A percentile compares a stretch with the other conserved stretches of the same genome.
Evolutionary conservation across 2,797 vertebrate species (phyloP).

Genomic region (Pangasius larnaudii): DNA sequence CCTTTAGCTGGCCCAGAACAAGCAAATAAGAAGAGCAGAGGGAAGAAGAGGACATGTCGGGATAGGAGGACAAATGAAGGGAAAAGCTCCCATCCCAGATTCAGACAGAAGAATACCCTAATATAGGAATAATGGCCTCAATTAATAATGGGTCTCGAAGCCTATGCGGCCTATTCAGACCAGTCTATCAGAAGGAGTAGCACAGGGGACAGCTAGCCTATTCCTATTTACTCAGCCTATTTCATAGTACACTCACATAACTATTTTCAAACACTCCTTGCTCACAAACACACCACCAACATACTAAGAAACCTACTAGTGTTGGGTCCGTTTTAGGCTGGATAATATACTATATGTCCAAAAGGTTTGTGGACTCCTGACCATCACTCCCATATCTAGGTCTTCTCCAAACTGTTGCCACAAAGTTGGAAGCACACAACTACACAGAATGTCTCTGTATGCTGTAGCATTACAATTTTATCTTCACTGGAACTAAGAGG

Average conservation of each 20-base stretch:
- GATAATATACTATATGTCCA: too few relatives aligned
- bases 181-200: slow-evolving; percentile 18
- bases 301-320: not conserved
- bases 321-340: not conserved
- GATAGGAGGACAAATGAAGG: slow-evolving; percentile 12
- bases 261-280: not conserved
- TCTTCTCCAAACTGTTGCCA: too few relatives aligned
- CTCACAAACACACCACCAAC: not conserved
- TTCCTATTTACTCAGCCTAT: not conserved
- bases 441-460: too few relatives aligned
- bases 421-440: too few relatives aligned
- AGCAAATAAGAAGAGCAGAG: not conserved
- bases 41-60: not conserved
- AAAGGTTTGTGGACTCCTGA: too few relatives aligned
- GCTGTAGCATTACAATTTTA: too few relatives aligned
- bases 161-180: slow-evolving; percentile 15
- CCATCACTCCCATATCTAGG: too few relatives aligned
- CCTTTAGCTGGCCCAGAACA: slow-evolving; percentile 25
- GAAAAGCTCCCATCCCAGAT: slow-evolving; percentile 4
- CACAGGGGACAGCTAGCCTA: slow-evolving; percentile 11
- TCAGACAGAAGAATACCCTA: not conserved
- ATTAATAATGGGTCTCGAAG: not conserved
- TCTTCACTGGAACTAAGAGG: too few relatives aligned
- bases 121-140: slow-evolving; percentile 1
- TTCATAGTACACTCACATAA: not conserved